These are phyloP conservation scores for Phthorimaea operculella DNA, from an alignment of 1,140 invertebrate species.

Conservation along the genomic window DNA sequence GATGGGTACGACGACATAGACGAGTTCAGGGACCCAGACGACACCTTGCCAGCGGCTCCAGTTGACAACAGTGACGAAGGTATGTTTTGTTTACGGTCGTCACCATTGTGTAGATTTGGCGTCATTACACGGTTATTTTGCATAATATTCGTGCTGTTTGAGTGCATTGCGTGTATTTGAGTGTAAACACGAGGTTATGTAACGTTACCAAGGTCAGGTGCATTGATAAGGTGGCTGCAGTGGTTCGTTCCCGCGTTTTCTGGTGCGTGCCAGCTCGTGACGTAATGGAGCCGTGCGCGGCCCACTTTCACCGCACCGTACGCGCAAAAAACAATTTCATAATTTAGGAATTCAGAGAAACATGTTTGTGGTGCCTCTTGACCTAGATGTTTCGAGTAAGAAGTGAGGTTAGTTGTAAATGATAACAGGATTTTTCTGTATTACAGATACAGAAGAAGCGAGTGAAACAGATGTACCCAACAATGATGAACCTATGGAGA, in stretches of 20 bases:
- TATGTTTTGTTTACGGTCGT: slow-evolving; percentile 53
- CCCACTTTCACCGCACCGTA: slow-evolving; percentile 23
- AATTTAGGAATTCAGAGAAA: no score
- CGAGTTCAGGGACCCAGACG: slow-evolving; percentile 57
- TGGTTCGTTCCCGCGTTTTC: slow-evolving; percentile 46
- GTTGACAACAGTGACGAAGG: slow-evolving; percentile 62
- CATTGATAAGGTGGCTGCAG: not conserved
- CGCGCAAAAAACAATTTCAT: not conserved
- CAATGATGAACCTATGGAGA: slow-evolving; percentile 83
- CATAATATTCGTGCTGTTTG: not conserved
- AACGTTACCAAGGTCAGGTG: slow-evolving; percentile 34
- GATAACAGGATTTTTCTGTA: no score
- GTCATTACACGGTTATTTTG: slow-evolving; percentile 25
- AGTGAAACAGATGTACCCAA: slow-evolving; percentile 89
- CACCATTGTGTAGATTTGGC: slow-evolving; percentile 40
- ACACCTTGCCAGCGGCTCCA: slow-evolving; percentile 39
- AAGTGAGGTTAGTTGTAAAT: no score
- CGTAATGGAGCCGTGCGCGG: slow-evolving; percentile 35
- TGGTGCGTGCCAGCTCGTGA: slow-evolving; percentile 25
- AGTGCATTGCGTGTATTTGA: not conserved
- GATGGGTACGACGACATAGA: slow-evolving; percentile 64
- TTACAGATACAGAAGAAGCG: slow-evolving; percentile 87
- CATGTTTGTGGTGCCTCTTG: no score
- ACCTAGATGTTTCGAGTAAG: no score
- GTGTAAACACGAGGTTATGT: slow-evolving; percentile 47